A percentile compares a stretch with the other conserved stretches of the same genome.
Conservation (phyloP, 2,888 invertebrate species). For the Apamea monoglypha region DNA sequence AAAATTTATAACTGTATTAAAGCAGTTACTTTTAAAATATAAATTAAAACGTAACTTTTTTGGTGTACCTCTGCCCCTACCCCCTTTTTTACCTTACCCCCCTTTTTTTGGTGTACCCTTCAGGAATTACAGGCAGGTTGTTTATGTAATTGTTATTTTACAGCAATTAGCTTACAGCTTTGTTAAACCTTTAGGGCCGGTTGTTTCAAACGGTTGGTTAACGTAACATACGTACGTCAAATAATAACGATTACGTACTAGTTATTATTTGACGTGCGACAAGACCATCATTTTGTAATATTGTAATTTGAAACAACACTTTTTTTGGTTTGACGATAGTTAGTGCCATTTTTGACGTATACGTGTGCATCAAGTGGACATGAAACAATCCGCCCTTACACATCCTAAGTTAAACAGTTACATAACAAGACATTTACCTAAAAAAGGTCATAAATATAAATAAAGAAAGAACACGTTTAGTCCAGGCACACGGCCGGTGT, state of each 20-base stretch:
- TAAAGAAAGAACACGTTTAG: slow-evolving; percentile 34
- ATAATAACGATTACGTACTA: no score
- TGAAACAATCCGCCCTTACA: not conserved
- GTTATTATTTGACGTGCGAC: no score
- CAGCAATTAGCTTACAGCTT: not conserved
- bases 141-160: not conserved
- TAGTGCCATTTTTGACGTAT: no score
- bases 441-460: slow-evolving; percentile 28
- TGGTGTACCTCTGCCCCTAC: no score
- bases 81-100: no score
- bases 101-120: not conserved
- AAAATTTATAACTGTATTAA: not conserved
- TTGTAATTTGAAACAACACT: no score
- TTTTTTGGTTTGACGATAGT: no score
- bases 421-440: not conserved
- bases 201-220: no score
- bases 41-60: not conserved
- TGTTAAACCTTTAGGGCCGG: no score
- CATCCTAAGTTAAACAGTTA: not conserved
- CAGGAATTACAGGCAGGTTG: not conserved
- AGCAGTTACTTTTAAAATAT: not conserved
- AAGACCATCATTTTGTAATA: no score
- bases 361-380: no score
- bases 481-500: slow-evolving; percentile 22
- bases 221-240: no score